Conservation (phyloP, 2,888 invertebrate genomes). For the Hofmannophila pseudospretella region DNA sequence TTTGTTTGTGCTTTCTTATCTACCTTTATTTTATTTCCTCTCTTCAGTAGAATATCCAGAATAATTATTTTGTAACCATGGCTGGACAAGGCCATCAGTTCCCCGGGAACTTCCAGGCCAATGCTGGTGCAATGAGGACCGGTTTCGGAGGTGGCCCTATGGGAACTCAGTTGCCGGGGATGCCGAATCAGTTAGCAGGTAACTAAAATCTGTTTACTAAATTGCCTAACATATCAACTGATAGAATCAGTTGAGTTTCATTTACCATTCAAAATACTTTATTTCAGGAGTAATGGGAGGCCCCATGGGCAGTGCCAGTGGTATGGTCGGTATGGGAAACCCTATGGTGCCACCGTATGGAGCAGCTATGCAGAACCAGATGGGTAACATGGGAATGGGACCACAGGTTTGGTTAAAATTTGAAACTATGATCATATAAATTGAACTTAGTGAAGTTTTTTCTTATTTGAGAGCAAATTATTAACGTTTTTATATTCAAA, state of each 20-base stretch:
- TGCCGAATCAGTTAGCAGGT: constrained; percentile 79
- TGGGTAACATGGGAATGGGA: constrained; percentile 71
- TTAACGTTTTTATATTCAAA: too few species aligned
- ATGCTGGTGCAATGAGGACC: constrained; percentile 79
- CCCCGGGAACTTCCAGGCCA: constrained; percentile 82
- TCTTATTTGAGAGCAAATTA: neutral
- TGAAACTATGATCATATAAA: neutral
- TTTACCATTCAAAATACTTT: neutral
- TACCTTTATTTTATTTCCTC: too few species aligned
- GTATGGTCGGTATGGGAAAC: constrained; percentile 79
- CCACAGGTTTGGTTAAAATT: constrained; percentile 45
- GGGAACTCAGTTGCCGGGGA: constrained; percentile 77
- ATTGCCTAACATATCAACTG: too few species aligned
- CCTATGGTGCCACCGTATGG: constrained; percentile 74
- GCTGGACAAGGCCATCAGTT: constrained; percentile 86
- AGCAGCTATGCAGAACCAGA: constrained; percentile 72
- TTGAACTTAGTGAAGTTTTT: neutral
- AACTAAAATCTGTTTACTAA: constrained; percentile 12
- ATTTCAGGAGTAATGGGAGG: constrained; percentile 74
- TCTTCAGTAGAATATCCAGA: too few species aligned
- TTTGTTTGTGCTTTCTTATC: too few species aligned
- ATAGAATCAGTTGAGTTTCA: too few species aligned
- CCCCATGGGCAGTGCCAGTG: constrained; percentile 65
- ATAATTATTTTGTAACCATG: constrained; percentile 73
- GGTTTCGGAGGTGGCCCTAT: constrained; percentile 80